Percentiles rank a stretch among this genome's conserved stretches.
phyloP scores from a whole-genome alignment of 2,888 invertebrate genomes.

The Heliconius sara region DNA sequence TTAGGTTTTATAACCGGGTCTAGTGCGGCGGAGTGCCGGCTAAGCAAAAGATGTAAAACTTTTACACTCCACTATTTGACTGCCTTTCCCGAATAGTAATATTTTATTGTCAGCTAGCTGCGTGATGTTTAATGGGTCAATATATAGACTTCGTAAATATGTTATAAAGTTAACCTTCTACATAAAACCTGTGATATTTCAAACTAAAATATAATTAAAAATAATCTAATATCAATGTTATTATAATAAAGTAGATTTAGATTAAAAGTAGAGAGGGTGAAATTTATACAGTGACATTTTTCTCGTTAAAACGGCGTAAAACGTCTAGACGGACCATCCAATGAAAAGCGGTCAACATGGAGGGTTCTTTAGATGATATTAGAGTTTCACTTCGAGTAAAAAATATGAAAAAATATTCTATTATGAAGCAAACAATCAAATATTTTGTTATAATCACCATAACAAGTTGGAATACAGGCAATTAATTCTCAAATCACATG shows the following conservation, averaged over 20 bases:
- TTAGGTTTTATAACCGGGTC: slow-evolving; percentile 63
- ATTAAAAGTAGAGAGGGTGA: slow-evolving; percentile 8
- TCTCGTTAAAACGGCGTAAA: slow-evolving; percentile 33
- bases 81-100: slow-evolving; percentile 33
- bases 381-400: slow-evolving; percentile 24
- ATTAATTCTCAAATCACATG: slow-evolving; percentile 68
- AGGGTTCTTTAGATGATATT: slow-evolving; percentile 31
- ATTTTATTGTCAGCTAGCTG: slow-evolving; percentile 33
- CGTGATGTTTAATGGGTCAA: slow-evolving; percentile 26
- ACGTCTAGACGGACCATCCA: slow-evolving; percentile 37
- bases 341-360: slow-evolving; percentile 31
- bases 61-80: slow-evolving; percentile 48
- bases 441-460: slow-evolving; percentile 29
- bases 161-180: slow-evolving; percentile 7
- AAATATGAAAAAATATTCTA: neutral
- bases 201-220: slow-evolving; percentile 1
- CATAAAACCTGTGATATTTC: slow-evolving; percentile 8
- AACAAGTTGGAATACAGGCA: slow-evolving; percentile 54
- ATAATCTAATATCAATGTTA: neutral
- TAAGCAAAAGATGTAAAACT: slow-evolving; percentile 69
- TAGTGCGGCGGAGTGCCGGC: slow-evolving; percentile 52
- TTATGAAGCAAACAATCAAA: slow-evolving; percentile 8
- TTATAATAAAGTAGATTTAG: slow-evolving; percentile 13
- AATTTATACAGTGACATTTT: slow-evolving; percentile 28
- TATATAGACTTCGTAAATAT: slow-evolving; percentile 7